phyloP scores from a whole-genome alignment of 2,113 vertebrate genomes.

The Hoplias malabaricus region DNA sequence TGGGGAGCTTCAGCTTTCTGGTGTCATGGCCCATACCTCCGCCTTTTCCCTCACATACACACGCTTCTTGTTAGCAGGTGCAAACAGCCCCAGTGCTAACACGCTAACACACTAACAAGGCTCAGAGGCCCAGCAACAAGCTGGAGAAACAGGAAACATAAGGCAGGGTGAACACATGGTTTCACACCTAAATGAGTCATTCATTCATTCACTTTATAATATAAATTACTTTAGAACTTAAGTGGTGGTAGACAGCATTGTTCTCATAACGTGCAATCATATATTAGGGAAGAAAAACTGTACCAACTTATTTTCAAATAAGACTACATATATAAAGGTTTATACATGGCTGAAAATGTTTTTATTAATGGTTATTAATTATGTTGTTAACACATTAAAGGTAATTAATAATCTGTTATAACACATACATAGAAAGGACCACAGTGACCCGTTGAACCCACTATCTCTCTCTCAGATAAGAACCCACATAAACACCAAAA shows the following conservation, averaged over 20 bases:
- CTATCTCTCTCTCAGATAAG: too few relatives aligned
- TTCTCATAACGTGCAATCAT: too few relatives aligned
- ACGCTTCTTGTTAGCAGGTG: constrained; percentile 34
- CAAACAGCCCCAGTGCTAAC: constrained; percentile 33
- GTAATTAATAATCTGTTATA: too few relatives aligned
- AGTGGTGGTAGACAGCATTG: background rate
- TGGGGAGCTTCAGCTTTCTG: constrained; percentile 28
- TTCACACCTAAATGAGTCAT: constrained; percentile 1
- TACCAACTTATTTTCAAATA: too few relatives aligned
- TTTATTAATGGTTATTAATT: too few relatives aligned
- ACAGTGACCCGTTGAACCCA: too few relatives aligned
- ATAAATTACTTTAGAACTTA: background rate
- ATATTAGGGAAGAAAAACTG: too few relatives aligned
- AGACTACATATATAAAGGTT: too few relatives aligned
- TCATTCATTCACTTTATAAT: constrained; percentile 9
- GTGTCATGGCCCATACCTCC: constrained; percentile 32
- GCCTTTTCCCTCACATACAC: constrained; percentile 14
- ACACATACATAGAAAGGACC: too few relatives aligned
- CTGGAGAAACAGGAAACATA: constrained; percentile 16
- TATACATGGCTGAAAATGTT: too few relatives aligned
- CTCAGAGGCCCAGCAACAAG: constrained; percentile 35
- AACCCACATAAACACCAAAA: too few relatives aligned
- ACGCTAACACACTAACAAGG: constrained; percentile 25
- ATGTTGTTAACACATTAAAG: too few relatives aligned
- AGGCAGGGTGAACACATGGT: constrained; percentile 14